Base-by-base conservation (phyloP, 2,888 invertebrate species). In the Steinernema hermaphroditum region DNA sequence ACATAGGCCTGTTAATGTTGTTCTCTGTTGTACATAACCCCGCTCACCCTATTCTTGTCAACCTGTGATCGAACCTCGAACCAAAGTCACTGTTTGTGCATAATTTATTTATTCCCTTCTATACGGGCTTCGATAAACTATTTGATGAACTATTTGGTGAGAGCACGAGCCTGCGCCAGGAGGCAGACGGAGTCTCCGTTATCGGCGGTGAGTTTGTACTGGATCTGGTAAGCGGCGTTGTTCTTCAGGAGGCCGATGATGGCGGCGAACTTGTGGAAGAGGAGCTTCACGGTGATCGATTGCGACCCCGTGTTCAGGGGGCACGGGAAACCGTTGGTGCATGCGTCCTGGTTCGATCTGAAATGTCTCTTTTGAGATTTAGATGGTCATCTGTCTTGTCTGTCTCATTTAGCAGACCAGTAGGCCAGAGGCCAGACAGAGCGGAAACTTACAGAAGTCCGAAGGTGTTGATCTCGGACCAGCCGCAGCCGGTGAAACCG, bases 401-500 rank as follows among this genome's bases (percentile, higher is more conserved):
- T n/a, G n/a, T n/a, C n/a, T n/a, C n/a, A n/a, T n/a, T n/a, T n/a
- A n/a, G n/a, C n/a, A n/a, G n/a, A n/a, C n/a, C n/a, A n/a, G n/a
- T n/a, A n/a, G n/a, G n/a, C n/a, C n/a, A n/a, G n/a, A n/a, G n/a
- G n/a, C n/a, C n/a, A n/a, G n/a, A n/a, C n/a, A n/a, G n/a, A n/a
- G n/a, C n/a, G n/a, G n/a, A 24, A 22, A 76, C 79, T 77, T 46
- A 78, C 75, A 82, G 70, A 22, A 82, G 72, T 44, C 81, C 81
- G 29, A 82, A 73, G 54, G 82, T 82, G 57, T 79, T 80, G 16
- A 82, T 70, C 9, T 76, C 71, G 16, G 73, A 72, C 83, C 83
- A 83, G 0, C 43, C 49, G 73, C 83, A 83, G 46, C 77, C 78
- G 22, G 34, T 19, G 77, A 77, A 80, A 62, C 79, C 79, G 8